phyloP scores from a whole-genome alignment of 1,140 invertebrate genomes.

The Calephelis nemesis region DNA sequence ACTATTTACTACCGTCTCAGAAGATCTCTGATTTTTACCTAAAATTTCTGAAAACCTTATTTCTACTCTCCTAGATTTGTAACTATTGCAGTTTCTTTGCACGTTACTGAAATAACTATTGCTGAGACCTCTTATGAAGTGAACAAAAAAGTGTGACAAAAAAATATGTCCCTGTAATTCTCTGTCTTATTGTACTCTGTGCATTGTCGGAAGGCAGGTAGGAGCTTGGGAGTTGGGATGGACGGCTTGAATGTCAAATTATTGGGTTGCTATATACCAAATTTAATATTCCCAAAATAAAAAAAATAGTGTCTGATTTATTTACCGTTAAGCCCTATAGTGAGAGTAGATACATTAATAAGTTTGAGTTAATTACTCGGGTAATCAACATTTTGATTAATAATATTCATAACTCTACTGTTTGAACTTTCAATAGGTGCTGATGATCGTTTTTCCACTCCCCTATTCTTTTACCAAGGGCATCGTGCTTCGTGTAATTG shows the following conservation, averaged over 20 bases:
- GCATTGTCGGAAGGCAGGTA: slow-evolving; percentile 45
- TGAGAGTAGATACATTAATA: no score
- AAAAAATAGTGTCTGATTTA: not conserved
- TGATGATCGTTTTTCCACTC: no score
- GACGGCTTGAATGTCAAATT: slow-evolving; percentile 64
- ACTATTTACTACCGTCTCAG: no score
- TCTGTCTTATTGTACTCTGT: slow-evolving; percentile 20
- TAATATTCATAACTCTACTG: no score
- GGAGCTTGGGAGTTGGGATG: slow-evolving; percentile 44
- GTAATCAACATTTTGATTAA: no score
- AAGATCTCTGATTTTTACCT: no score
- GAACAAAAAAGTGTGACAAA: slow-evolving; percentile 14
- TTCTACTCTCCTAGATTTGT: not conserved
- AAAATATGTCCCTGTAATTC: slow-evolving; percentile 23
- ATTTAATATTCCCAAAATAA: slow-evolving; percentile 14
- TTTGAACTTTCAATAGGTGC: no score
- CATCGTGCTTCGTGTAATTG: no score
- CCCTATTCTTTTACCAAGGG: no score
- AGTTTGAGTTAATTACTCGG: no score
- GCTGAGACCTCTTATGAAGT: not conserved
- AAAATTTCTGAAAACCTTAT: not conserved
- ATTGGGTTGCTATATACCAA: slow-evolving; percentile 41
- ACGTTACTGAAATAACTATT: slow-evolving; percentile 11
- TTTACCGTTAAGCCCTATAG: no score
- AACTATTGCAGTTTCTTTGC: slow-evolving; percentile 9